These are phyloP conservation scores for Rotaria macrura DNA, from an alignment of 2,888 invertebrate species.

Conservation along the genomic window DNA sequence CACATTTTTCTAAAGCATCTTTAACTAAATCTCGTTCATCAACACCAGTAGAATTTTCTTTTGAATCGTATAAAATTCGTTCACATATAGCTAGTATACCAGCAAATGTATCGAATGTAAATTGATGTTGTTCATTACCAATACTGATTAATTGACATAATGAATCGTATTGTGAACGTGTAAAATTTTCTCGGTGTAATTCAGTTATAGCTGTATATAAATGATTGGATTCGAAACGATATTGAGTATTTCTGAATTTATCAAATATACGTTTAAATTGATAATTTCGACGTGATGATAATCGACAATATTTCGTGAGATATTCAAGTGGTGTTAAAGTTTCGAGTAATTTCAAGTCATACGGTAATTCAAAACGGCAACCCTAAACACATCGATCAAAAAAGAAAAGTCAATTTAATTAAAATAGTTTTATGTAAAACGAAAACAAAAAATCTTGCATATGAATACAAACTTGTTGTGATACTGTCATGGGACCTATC, in stretches of 20 bases:
- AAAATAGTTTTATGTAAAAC: background rate
- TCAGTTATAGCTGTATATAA: background rate
- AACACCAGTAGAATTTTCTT: background rate
- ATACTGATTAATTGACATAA: background rate
- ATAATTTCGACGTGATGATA: background rate
- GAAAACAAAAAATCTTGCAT: no score
- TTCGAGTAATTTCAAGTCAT: background rate
- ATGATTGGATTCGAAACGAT: background rate
- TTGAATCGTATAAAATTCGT: background rate
- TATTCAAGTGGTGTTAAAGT: background rate
- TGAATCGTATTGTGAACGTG: background rate
- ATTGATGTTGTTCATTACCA: background rate
- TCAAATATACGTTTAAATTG: constrained; percentile 4
- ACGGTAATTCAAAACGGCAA: constrained; percentile 19
- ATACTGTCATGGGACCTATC: background rate
- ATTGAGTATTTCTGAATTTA: background rate
- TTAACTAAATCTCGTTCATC: background rate
- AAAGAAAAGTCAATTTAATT: no score
- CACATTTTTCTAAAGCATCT: constrained; percentile 7
- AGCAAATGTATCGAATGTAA: background rate
- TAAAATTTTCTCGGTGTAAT: background rate
- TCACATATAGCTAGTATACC: background rate
- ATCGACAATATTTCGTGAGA: background rate
- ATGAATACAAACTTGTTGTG: background rate
- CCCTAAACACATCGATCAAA: background rate